Percentiles rank a stretch among this genome's conserved stretches.
Evolutionary conservation across 2,113 vertebrate genomes (phyloP).

Genomic region (Antechinus flavipes): DNA sequence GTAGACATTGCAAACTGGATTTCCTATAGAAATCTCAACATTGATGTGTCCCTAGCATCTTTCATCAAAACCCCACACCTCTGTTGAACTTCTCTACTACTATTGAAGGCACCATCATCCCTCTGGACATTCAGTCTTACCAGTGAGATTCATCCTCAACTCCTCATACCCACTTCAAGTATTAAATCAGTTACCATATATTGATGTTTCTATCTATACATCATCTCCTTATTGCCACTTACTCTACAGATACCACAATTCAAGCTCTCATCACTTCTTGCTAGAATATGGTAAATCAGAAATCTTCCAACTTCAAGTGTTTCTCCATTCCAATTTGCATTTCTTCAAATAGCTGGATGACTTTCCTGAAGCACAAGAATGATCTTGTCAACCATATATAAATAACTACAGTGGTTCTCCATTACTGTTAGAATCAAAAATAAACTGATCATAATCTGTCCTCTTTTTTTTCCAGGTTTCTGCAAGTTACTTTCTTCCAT

Average conservation of each 20-base stretch:
- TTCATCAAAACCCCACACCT: background rate
- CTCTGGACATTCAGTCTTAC: background rate
- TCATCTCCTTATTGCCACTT: background rate
- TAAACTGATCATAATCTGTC: background rate
- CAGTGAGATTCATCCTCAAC: background rate
- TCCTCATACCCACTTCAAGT: background rate
- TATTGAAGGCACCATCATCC: background rate
- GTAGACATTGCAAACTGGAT: background rate
- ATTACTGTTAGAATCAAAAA: background rate
- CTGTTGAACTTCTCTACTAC: background rate
- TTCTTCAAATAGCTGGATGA: background rate
- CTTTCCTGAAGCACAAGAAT: background rate
- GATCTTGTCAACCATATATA: background rate
- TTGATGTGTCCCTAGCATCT: background rate
- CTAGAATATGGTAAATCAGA: background rate
- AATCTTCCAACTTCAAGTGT: background rate
- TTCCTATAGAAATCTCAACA: background rate
- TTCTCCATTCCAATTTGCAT: background rate
- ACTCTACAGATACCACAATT: background rate
- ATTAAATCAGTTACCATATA: background rate
- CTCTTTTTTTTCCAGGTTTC: background rate
- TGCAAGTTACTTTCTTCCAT: background rate
- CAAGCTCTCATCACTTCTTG: background rate
- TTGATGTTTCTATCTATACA: background rate
- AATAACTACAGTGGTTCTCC: background rate